Evolutionary conservation across 2,113 vertebrate genomes (phyloP).

Genomic region (Equus przewalskii): DNA sequence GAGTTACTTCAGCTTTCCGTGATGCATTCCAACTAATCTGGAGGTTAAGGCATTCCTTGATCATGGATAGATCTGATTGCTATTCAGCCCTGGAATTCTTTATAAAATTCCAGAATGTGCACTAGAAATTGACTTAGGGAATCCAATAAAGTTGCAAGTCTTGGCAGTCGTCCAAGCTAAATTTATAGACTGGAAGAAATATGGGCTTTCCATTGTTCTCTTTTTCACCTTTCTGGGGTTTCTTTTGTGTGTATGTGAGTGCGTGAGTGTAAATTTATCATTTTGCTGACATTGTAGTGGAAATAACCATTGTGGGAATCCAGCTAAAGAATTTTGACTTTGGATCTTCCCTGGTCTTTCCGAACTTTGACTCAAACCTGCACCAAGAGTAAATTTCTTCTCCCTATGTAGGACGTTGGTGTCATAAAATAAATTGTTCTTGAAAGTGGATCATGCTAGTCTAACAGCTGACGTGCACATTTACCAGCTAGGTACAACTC

Average conservation of each 20-base stretch:
- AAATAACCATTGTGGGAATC: conserved; percentile 52
- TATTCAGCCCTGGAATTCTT: conserved; percentile 80
- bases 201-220: conserved; percentile 83
- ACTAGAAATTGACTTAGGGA: conserved; percentile 84
- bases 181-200: conserved; percentile 87
- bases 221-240: conserved; percentile 81
- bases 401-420: conserved; percentile 50
- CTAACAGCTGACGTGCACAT: background rate
- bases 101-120: conserved; percentile 83
- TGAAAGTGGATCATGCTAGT: conserved; percentile 46
- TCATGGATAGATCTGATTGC: conserved; percentile 77
- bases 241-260: conserved; percentile 67
- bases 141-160: conserved; percentile 82
- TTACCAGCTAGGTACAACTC: conserved; percentile 30
- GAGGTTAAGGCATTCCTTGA: conserved; percentile 84
- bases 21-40: conserved; percentile 77
- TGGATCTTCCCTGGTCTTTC: conserved; percentile 57
- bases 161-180: conserved; percentile 82
- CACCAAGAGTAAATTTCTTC: conserved; percentile 65
- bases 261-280: conserved; percentile 75
- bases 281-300: conserved; percentile 70
- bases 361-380: conserved; percentile 70
- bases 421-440: conserved; percentile 52
- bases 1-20: conserved; percentile 69
- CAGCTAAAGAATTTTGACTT: conserved; percentile 65